A percentile compares a stretch with the other conserved stretches of the same genome.
Evolutionary conservation across 2,888 invertebrate species (phyloP).

Genomic region (Rhagium mordax): DNA sequence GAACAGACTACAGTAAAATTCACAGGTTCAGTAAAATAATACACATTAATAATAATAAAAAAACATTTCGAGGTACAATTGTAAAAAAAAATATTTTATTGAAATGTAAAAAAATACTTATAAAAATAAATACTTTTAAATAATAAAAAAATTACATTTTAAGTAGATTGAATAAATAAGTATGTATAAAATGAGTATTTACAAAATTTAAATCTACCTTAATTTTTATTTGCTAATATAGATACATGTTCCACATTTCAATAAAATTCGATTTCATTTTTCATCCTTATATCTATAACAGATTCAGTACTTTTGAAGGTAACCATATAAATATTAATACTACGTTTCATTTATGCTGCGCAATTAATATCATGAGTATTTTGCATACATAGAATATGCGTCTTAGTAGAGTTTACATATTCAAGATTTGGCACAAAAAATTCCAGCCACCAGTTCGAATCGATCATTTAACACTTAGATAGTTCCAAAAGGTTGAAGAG

Average conservation of each 20-base stretch:
- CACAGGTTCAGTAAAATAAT: slow-evolving; percentile 35
- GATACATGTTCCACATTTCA: slow-evolving; percentile 34
- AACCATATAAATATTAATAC: slow-evolving; percentile 46
- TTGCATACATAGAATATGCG: neutral
- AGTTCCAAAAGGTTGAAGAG: neutral
- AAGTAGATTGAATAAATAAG: slow-evolving; percentile 35
- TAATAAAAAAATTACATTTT: slow-evolving; percentile 35
- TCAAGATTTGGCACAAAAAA: slow-evolving; percentile 22
- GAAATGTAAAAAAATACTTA: slow-evolving; percentile 38
- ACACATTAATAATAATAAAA: slow-evolving; percentile 28
- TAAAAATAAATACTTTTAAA: slow-evolving; percentile 36
- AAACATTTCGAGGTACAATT: slow-evolving; percentile 34
- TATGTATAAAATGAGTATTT: slow-evolving; percentile 35
- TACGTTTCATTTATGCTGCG: slow-evolving; percentile 23
- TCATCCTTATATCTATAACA: slow-evolving; percentile 42
- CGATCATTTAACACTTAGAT: neutral
- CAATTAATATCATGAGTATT: slow-evolving; percentile 28
- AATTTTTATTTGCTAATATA: slow-evolving; percentile 27
- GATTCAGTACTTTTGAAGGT: slow-evolving; percentile 55
- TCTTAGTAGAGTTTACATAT: slow-evolving; percentile 2
- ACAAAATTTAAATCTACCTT: slow-evolving; percentile 34
- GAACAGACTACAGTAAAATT: slow-evolving; percentile 30
- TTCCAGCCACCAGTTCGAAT: slow-evolving; percentile 11
- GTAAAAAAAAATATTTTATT: slow-evolving; percentile 36
- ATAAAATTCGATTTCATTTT: slow-evolving; percentile 30